Percentiles rank a stretch among this genome's conserved stretches.
phyloP scores from a whole-genome alignment of 2,113 vertebrate genomes.

The Labeo rohita region DNA sequence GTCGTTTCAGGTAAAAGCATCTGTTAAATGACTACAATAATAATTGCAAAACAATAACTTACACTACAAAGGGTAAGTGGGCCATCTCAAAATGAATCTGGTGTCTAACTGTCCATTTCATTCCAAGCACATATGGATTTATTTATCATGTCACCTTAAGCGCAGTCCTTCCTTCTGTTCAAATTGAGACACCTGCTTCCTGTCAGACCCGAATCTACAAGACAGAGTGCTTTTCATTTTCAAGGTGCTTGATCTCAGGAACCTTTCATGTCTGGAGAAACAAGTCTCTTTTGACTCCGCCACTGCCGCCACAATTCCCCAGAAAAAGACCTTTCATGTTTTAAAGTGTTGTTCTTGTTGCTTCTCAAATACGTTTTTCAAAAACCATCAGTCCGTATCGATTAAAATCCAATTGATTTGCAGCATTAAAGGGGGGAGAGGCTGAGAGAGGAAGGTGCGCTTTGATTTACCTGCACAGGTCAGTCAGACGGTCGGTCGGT shows the following conservation, averaged over 20 bases:
- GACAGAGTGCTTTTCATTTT: constrained; percentile 21
- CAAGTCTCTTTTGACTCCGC: background rate
- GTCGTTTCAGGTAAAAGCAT: background rate
- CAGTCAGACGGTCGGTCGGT: background rate
- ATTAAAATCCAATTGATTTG: constrained; percentile 23
- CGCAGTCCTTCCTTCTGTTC: background rate
- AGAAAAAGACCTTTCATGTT: constrained; percentile 22
- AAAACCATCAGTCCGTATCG: background rate
- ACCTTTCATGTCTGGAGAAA: constrained; percentile 40
- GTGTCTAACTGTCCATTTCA: background rate
- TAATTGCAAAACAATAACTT: constrained; percentile 1
- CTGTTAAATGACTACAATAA: background rate
- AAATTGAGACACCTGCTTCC: constrained; percentile 25
- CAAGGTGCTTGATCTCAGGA: constrained; percentile 40
- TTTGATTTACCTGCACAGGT: constrained; percentile 26
- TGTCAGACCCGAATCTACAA: constrained; percentile 7
- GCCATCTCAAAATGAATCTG: background rate
- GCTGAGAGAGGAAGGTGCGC: background rate
- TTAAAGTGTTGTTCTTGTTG: background rate
- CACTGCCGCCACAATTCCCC: background rate
- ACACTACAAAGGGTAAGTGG: background rate
- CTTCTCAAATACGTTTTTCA: background rate
- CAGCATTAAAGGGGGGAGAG: background rate
- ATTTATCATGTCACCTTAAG: background rate
- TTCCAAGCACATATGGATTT: background rate